These are phyloP conservation scores for Hystrix brachyura DNA, from an alignment of 2,113 vertebrate species.

Conservation along the genomic window DNA sequence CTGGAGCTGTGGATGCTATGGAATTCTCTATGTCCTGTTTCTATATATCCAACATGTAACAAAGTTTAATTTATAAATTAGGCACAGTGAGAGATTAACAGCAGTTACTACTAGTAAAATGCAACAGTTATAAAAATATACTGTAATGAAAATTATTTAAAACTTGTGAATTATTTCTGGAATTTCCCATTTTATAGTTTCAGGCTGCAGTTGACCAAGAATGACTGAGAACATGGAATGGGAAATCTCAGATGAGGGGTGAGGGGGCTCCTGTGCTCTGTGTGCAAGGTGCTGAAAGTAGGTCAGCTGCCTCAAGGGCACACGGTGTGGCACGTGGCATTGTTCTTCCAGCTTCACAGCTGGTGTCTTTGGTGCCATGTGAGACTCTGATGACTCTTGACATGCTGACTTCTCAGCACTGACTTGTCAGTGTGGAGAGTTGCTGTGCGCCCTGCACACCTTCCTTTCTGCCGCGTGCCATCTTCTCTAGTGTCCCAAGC, in stretches of 20 bases:
- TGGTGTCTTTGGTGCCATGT: not conserved
- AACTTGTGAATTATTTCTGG: not conserved
- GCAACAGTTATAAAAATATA: not conserved
- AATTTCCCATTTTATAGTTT: not conserved
- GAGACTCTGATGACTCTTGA: not conserved
- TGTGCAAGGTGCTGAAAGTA: not conserved
- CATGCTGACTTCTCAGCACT: not conserved
- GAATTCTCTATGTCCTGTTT: not conserved
- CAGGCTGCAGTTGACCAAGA: too few relatives aligned
- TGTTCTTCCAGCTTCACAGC: not conserved
- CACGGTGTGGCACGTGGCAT: not conserved
- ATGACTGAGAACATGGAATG: not conserved
- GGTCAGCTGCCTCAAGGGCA: not conserved
- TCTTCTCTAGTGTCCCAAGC: not conserved
- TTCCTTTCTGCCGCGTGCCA: not conserved
- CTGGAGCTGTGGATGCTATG: not conserved
- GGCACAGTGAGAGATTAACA: not conserved
- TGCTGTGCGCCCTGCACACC: not conserved
- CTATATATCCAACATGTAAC: not conserved
- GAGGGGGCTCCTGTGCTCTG: not conserved
- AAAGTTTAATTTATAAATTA: not conserved
- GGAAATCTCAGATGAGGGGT: not conserved
- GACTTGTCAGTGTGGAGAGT: not conserved
- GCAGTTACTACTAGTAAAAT: not conserved
- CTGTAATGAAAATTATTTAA: not conserved